phyloP scores from a whole-genome alignment of 2,113 vertebrate species.

The Odobenus rosmarus region DNA sequence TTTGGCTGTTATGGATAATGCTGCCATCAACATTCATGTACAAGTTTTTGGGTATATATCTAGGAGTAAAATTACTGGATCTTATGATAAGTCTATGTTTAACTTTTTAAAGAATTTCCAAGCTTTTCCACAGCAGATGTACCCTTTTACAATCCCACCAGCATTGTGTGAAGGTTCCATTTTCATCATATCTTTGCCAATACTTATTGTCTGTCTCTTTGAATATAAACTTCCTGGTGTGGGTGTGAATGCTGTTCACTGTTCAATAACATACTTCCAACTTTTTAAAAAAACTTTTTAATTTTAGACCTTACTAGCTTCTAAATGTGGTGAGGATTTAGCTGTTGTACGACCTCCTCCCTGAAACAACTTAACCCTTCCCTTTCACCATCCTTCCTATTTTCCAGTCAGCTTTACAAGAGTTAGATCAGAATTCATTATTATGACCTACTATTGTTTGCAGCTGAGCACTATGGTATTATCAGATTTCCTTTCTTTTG shows the following conservation, averaged over 20 bases:
- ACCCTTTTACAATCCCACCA: neutral
- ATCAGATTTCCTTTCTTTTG: neutral
- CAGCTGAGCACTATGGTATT: neutral
- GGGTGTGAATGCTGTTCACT: neutral
- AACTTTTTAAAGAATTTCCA: neutral
- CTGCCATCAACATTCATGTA: neutral
- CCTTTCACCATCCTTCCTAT: neutral
- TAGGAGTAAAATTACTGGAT: neutral
- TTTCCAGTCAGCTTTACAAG: neutral
- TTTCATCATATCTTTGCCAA: neutral
- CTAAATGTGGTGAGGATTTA: neutral
- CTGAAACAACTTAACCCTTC: neutral
- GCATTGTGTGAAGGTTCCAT: neutral
- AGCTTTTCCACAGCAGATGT: neutral
- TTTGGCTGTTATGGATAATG: neutral
- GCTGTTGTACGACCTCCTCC: neutral
- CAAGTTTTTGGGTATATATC: neutral
- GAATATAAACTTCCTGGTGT: neutral
- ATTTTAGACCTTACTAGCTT: neutral
- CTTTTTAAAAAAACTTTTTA: neutral
- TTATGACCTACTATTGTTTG: neutral
- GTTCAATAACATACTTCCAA: neutral
- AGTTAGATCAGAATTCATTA: slow-evolving; percentile 15
- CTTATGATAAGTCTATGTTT: neutral
- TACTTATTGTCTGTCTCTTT: neutral